phyloP scores from a whole-genome alignment of 2,888 invertebrate species.

The Neelides folsomi region DNA sequence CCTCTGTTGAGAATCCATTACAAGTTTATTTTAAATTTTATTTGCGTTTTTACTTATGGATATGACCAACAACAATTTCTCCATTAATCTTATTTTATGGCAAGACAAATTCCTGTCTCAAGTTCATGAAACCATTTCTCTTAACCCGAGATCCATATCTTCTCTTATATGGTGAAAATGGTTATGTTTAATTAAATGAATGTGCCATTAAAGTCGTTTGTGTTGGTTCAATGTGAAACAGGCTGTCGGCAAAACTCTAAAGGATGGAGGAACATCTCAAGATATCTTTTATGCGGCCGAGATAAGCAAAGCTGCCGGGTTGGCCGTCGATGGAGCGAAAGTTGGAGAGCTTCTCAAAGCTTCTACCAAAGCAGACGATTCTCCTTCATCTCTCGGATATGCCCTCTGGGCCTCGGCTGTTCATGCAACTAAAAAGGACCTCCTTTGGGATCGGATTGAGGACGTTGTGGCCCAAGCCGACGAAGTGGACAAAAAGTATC shows the following conservation, averaged over 20 bases:
- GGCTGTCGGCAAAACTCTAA: conserved; percentile 23
- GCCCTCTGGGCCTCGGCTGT: conserved; percentile 24
- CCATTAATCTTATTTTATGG: no score
- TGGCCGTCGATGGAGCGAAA: conserved; percentile 24
- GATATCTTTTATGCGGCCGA: conserved; percentile 26
- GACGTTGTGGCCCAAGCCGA: conserved; percentile 90
- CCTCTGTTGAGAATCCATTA: no score
- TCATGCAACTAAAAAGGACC: conserved; percentile 22
- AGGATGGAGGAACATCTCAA: conserved; percentile 24
- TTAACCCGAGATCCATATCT: no score
- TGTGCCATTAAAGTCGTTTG: not conserved
- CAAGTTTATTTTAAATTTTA: no score
- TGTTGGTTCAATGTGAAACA: not conserved
- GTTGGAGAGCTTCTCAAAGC: conserved; percentile 24
- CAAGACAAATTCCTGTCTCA: no score
- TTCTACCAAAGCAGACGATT: conserved; percentile 24
- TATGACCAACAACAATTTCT: no score
- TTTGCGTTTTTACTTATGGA: no score
- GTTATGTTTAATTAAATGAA: not conserved
- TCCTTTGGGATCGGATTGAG: conserved; percentile 57
- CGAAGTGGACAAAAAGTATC: conserved; percentile 73
- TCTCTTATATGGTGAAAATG: no score
- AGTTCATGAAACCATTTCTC: no score
- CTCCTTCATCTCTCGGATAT: conserved; percentile 26
- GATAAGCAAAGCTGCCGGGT: conserved; percentile 14